Conservation (phyloP, 2,888 invertebrate genomes). For the Parelbella ahira region DNA sequence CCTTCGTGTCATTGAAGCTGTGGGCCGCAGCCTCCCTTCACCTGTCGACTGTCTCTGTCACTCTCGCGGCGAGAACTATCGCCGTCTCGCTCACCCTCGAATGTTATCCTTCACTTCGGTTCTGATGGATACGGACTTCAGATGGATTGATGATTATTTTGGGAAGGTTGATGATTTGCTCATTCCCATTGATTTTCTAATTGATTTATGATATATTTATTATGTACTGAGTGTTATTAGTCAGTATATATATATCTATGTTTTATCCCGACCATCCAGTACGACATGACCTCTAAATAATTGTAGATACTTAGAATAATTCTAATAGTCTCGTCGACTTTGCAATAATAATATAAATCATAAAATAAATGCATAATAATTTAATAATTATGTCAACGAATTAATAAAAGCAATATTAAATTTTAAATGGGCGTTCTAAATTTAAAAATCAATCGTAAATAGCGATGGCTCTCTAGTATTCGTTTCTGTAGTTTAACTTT, state of each 20-base stretch:
- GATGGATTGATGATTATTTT: slow-evolving; percentile 6
- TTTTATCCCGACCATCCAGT: slow-evolving; percentile 61
- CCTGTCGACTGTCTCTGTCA: slow-evolving; percentile 68
- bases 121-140: slow-evolving; percentile 26
- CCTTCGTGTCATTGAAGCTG: slow-evolving; percentile 50
- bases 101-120: slow-evolving; percentile 34
- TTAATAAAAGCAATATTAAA: slow-evolving; percentile 68
- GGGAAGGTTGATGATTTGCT: slow-evolving; percentile 31
- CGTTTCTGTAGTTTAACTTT: too few relatives aligned
- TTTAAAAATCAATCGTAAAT: slow-evolving; percentile 1
- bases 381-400: slow-evolving; percentile 51
- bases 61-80: slow-evolving; percentile 47
- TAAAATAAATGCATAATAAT: slow-evolving; percentile 13
- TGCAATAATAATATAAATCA: slow-evolving; percentile 39
- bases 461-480: slow-evolving; percentile 26
- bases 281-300: slow-evolving; percentile 58
- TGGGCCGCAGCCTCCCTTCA: slow-evolving; percentile 47
- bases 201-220: slow-evolving; percentile 24
- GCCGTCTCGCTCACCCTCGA: slow-evolving; percentile 55
- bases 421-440: slow-evolving; percentile 31
- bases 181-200: slow-evolving; percentile 32
- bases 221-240: slow-evolving; percentile 29
- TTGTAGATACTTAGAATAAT: slow-evolving; percentile 21
- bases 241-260: slow-evolving; percentile 35
- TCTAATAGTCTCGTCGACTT: slow-evolving; percentile 3